phyloP scores from a whole-genome alignment of 2,888 invertebrate genomes.

The Megastigmus dorsalis region DNA sequence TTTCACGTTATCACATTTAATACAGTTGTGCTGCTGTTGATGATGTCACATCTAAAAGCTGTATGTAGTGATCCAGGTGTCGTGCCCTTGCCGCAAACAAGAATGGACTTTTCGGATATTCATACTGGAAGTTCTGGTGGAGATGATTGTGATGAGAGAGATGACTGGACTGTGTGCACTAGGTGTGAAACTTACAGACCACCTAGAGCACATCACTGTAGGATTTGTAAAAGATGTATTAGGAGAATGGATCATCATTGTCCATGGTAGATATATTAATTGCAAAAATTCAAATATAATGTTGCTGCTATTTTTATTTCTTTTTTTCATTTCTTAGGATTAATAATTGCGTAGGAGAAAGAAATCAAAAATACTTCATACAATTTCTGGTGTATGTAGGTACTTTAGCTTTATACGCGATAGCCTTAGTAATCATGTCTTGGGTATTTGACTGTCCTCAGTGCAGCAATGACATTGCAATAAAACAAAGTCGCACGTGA shows the following conservation, averaged over 20 bases:
- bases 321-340: constrained; percentile 78
- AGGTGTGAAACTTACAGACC: constrained; percentile 89
- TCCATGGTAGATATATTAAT: constrained; percentile 78
- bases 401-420: constrained; percentile 80
- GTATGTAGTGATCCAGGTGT: constrained; percentile 93
- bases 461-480: constrained; percentile 79
- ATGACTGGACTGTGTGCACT: constrained; percentile 87
- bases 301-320: neutral
- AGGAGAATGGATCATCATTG: constrained; percentile 91
- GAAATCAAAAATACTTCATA: constrained; percentile 93
- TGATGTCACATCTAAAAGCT: constrained; percentile 87
- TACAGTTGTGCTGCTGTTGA: constrained; percentile 83
- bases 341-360: constrained; percentile 94
- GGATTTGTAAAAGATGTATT: constrained; percentile 89
- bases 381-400: constrained; percentile 90
- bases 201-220: constrained; percentile 90
- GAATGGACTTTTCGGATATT: constrained; percentile 88
- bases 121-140: constrained; percentile 78
- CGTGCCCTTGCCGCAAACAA: constrained; percentile 84
- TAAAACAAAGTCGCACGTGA: constrained; percentile 86
- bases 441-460: constrained; percentile 84
- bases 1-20: constrained; percentile 88
- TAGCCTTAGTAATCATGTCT: constrained; percentile 82
- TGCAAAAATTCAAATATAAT: constrained; percentile 19
- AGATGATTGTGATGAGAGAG: constrained; percentile 75